These are phyloP conservation scores for Turritopsis rubra DNA, from an alignment of 30 jellyfish, hydroid and myxozoan species.

Conservation along the genomic window DNA sequence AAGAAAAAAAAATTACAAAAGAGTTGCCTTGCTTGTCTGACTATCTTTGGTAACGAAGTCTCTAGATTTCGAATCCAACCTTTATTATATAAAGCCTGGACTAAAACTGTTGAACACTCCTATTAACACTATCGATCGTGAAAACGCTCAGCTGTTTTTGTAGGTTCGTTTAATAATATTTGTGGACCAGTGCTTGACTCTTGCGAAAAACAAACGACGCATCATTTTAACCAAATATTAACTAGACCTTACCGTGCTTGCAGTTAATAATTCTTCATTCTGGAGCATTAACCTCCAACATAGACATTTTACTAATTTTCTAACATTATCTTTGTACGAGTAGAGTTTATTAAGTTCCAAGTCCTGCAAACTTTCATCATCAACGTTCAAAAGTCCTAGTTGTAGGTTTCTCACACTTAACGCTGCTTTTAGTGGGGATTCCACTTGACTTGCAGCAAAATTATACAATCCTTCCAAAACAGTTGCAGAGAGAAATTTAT, in stretches of 20 bases:
- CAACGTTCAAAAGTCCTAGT: not conserved
- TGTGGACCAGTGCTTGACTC: no score
- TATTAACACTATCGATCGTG: no score
- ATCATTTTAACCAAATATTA: no score
- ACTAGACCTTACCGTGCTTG: not conserved
- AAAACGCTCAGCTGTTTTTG: no score
- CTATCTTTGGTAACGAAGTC: no score
- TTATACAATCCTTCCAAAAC: constrained; percentile 51
- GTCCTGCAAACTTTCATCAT: not conserved
- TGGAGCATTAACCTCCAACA: not conserved
- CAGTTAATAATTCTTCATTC: not conserved
- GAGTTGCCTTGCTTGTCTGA: no score
- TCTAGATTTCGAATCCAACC: no score
- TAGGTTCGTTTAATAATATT: no score
- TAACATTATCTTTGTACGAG: not conserved
- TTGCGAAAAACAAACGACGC: no score
- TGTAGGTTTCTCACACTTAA: not conserved
- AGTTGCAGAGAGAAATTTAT: constrained; percentile 33
- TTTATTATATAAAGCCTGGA: no score
- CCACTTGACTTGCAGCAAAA: not conserved
- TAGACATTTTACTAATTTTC: not conserved
- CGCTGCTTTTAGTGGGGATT: not conserved
- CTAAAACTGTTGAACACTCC: no score
- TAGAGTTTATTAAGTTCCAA: not conserved
- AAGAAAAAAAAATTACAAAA: no score